Evolutionary conservation across 2,888 invertebrate species (phyloP), one percentile per base, ranked within the genome.

Genomic region (Philereme transversata): DNA sequence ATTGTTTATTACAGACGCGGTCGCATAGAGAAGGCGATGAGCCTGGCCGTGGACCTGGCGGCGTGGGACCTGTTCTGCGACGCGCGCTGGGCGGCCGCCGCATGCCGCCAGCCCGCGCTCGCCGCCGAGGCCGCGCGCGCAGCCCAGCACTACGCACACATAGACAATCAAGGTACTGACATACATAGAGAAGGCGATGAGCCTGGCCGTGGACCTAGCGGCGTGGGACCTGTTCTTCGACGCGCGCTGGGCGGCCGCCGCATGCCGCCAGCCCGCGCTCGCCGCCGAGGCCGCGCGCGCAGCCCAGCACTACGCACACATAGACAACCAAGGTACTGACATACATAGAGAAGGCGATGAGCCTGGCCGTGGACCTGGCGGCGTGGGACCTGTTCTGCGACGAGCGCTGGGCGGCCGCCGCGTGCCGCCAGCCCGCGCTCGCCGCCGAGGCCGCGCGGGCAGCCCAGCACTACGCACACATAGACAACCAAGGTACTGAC

Each of bases 21-120:
- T 55, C 93, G 95, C 73, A 94, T 95, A 79, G 96, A 96, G 81
- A 97, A 97, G 78, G 97, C 98, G 3, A 96, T 97, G 76, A 94
- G 97, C 60, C 89, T 97, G 62, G 98, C 97, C 0, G 96, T 97
- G 69, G 97, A 98, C 83, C 93, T 98, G 67, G 95, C 95, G 54
- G 97, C 97, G 77, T 96, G 96, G 83, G 98, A 98, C 87, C 93
- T 98, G 62, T 98, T 97, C 80, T 95, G 96, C 94, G 97, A 97
- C 88, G 93, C 96, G 57, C 95, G 95, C 77, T 96, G 95, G 87
- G 94, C 95, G 46, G 96, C 97, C n/a, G 89, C 93, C 54, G 87
- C 93, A 41, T 91, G 94, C 58, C 93, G 93, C 3, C 94, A 94
- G 70, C 82, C 90, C 2, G 93, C 94, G 67, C 94, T 97, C 79